phyloP scores from a whole-genome alignment of 1,140 invertebrate species.

The Saccostrea echinata region DNA sequence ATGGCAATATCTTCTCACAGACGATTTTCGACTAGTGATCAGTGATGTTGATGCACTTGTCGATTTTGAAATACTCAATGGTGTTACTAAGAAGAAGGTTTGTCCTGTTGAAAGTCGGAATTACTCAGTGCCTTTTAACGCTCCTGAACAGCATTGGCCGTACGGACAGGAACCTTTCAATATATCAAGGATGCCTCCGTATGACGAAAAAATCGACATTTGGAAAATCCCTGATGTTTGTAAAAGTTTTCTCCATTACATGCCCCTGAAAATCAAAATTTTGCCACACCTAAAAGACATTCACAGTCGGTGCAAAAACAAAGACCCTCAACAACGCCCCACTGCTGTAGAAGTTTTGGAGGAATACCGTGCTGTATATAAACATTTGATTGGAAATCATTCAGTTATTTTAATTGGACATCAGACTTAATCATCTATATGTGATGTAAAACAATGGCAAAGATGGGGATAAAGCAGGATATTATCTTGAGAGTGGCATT shows the following conservation, averaged over 20 bases:
- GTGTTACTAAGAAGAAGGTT: neutral
- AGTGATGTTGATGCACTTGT: neutral
- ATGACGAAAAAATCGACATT: constrained; percentile 2
- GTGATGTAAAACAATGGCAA: no score
- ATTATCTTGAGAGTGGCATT: no score
- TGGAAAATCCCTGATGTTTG: neutral
- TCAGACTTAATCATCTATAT: no score
- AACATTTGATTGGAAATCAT: neutral
- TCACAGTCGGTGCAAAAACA: neutral
- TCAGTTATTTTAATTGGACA: no score
- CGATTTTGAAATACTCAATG: neutral
- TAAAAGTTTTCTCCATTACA: neutral
- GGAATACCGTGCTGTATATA: neutral
- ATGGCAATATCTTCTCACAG: neutral
- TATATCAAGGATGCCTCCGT: neutral
- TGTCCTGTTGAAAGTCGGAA: neutral
- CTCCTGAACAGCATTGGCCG: neutral
- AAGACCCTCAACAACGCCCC: neutral
- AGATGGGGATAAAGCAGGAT: no score
- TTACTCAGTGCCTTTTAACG: neutral
- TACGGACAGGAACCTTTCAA: neutral
- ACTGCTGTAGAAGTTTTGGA: neutral
- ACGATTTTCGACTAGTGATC: neutral
- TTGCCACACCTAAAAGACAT: neutral
- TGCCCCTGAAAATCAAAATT: neutral